phyloP scores from a whole-genome alignment of 2,797 vertebrate genomes.

The Petrocephalus sullivani region DNA sequence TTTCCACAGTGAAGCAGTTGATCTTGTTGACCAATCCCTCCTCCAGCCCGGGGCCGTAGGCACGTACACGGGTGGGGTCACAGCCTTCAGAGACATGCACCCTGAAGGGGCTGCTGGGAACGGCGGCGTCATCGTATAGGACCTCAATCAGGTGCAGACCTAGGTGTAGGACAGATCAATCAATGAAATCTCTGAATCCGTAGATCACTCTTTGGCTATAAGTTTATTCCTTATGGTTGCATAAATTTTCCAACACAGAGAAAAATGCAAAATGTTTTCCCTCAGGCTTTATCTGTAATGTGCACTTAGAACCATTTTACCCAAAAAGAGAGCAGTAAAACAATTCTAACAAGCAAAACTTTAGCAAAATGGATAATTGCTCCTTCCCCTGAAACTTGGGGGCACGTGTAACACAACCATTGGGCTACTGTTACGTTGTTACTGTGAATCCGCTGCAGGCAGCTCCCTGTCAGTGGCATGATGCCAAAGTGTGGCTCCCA shows the following conservation, averaged over 20 bases:
- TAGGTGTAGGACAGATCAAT: constrained; percentile 41
- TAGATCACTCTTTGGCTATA: not conserved
- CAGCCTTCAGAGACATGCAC: constrained; percentile 88
- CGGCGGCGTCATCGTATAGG: constrained; percentile 73
- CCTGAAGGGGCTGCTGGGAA: constrained; percentile 88
- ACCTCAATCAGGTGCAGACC: constrained; percentile 89
- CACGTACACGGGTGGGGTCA: constrained; percentile 84
- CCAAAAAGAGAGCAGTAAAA: not conserved
- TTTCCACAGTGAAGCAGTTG: constrained; percentile 94
- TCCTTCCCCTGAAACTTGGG: constrained; percentile 35
- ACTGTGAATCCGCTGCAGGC: not conserved
- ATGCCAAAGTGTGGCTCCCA: not conserved
- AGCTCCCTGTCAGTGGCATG: not conserved
- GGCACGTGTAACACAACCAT: constrained; percentile 50
- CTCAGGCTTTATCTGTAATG: not conserved
- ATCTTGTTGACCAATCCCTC: constrained; percentile 81
- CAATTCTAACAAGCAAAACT: not conserved
- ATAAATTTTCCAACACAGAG: not conserved
- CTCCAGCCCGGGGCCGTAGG: constrained; percentile 85
- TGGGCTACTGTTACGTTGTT: not conserved
- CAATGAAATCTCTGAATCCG: not conserved
- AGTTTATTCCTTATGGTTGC: not conserved
- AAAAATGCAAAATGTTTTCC: not conserved
- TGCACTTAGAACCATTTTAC: not conserved
- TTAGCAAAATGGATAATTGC: not conserved